Base-by-base conservation (phyloP, 2,888 invertebrate genomes). In the Heliconius cydno region DNA sequence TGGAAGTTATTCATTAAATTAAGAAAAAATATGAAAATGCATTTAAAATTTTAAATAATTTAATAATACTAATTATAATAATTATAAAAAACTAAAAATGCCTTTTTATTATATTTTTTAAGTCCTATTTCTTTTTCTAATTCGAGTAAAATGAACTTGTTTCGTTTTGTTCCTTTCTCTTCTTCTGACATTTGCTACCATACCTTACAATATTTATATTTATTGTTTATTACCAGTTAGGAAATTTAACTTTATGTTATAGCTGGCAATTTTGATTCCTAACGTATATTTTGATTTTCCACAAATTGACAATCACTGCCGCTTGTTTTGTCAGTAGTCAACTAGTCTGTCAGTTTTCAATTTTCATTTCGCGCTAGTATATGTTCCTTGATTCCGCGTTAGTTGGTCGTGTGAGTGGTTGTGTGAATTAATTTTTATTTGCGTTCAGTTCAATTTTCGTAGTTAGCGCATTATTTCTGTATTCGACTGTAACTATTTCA, bases 401-500 rank as follows among this genome's bases (percentile, higher is more conserved):
- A 85, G 82, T 85, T 81, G 84, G 82, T 83, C 82, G 70, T 77
- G 80, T 82, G 83, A 82, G 84, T 85, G 89, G 92, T 88, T 87
- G 92, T 90, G 87, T 84, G 82, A 80, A 86, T 91, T 88, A 85
- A 90, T 88, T 91, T 92, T 91, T 79, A 84, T 87, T 90, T 90
- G 80, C 82, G 84, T 88, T 89, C 87, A 84, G 84, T 88, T 86
- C 80, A 82, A 81, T 82, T 84, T 74, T 81, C 86, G 88, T 85
- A 79, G 80, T 85, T 78, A 68, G 30, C 70, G 30, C 70, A 80
- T 52, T 72, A 34, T 77, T 79, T 77, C 67, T 77, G 25, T 65
- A 78, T 66, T 66, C 60, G 7, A 34, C 46, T 68, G 68, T 34
- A 34, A 34, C 9, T 34, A 34, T 34, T 34, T 34, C 25, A 41